Evolutionary conservation across 2,888 invertebrate genomes (phyloP).

Genomic region (Prionchulus punctatus): DNA sequence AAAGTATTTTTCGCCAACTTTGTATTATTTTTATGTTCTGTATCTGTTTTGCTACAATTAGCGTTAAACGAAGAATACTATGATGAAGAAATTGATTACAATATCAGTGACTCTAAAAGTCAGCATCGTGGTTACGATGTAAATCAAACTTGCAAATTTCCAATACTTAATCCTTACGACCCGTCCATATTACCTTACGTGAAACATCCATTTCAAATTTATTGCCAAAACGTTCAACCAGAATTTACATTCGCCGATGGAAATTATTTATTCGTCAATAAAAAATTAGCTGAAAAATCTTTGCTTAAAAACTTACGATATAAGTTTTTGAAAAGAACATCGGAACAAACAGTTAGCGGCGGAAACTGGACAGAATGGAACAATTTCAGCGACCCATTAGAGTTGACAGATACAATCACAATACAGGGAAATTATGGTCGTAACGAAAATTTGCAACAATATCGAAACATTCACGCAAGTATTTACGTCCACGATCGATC

Average conservation of each 20-base stretch:
- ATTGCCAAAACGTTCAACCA: slow-evolving; percentile 12
- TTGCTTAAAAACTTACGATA: not conserved
- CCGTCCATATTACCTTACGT: slow-evolving; percentile 15
- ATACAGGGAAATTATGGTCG: too few relatives aligned
- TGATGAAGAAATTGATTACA: too few relatives aligned
- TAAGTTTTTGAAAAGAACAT: not conserved
- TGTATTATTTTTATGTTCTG: too few relatives aligned
- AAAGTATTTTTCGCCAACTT: too few relatives aligned
- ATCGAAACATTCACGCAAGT: not conserved
- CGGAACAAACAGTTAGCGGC: not conserved
- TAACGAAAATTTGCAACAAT: not conserved
- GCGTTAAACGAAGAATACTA: too few relatives aligned
- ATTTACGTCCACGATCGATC: not conserved
- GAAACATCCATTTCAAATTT: slow-evolving; percentile 11
- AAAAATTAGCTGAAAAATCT: not conserved
- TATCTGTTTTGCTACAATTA: too few relatives aligned
- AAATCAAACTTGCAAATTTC: slow-evolving; percentile 17
- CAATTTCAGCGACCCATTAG: not conserved
- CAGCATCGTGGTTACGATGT: slow-evolving; percentile 9
- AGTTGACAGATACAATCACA: not conserved
- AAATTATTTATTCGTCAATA: not conserved
- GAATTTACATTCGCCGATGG: slow-evolving; percentile 8
- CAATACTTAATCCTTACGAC: slow-evolving; percentile 17
- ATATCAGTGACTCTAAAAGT: too few relatives aligned
- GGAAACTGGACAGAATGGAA: not conserved